A percentile compares a stretch with the other conserved stretches of the same genome.
Conservation (phyloP, 1,140 invertebrate species). For the Oedothorax gibbosus region DNA sequence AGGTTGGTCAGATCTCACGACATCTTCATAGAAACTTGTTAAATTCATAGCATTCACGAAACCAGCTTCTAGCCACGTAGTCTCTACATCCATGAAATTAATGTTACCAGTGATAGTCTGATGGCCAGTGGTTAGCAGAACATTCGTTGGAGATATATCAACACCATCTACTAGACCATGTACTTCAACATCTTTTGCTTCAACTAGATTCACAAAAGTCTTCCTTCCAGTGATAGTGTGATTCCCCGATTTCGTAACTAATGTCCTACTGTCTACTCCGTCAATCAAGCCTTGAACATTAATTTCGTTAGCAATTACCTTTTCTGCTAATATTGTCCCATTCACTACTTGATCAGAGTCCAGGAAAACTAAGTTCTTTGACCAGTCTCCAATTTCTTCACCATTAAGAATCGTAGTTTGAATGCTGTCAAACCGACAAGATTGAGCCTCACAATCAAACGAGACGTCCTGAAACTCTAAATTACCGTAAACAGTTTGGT, state of each 20-base stretch:
- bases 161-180: constrained; percentile 50
- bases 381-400: constrained; percentile 44
- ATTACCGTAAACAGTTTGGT: constrained; percentile 48
- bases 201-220: constrained; percentile 11
- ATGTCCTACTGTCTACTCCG: constrained; percentile 24
- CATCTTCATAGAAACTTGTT: constrained; percentile 40
- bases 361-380: constrained; percentile 42
- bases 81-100: constrained; percentile 15
- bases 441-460: constrained; percentile 29
- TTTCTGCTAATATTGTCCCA: constrained; percentile 28
- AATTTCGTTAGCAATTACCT: constrained; percentile 25
- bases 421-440: constrained; percentile 31
- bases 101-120: constrained; percentile 47
- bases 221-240: constrained; percentile 49
- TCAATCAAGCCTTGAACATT: constrained; percentile 40
- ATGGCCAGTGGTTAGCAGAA: constrained; percentile 45
- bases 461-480: constrained; percentile 45
- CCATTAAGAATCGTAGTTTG: constrained; percentile 40
- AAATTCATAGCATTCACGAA: constrained; percentile 53
- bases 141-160: constrained; percentile 22
- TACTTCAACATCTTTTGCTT: constrained; percentile 31
- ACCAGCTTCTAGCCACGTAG: constrained; percentile 1
- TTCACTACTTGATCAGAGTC: constrained; percentile 43
- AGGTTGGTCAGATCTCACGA: constrained; percentile 25
- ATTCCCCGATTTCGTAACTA: constrained; percentile 57